Base-by-base conservation (phyloP, 64 coral and sea anemone genomes). In the Cladopsammia gracilis region DNA sequence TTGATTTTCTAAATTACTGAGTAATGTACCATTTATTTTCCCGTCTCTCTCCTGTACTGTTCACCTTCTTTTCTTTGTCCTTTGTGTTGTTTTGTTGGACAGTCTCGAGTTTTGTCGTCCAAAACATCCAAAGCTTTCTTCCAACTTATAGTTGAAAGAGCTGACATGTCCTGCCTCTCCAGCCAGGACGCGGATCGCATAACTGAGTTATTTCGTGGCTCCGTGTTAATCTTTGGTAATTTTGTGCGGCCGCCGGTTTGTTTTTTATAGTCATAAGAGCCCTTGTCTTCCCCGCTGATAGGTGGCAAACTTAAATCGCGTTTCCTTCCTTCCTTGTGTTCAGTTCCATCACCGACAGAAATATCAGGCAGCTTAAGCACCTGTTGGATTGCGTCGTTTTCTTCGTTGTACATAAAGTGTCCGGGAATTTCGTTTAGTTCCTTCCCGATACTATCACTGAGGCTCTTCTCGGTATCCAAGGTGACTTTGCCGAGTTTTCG, bases 101-200 rank as follows among this genome's bases (percentile, higher is more conserved):
- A 58, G 20, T 89, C 78, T 83, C 74, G 70, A 25, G 86, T 83
- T 90, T 88, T 96, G 67, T 86, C 87, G 18, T 89, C 87, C 59
- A 96, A 87, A 52, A 89, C 88, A 53, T 96, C 95, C 71, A 96
- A 88, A 34, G 91, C 95, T 70, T 96, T 96, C 44, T 92, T 83
- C 95, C 95, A 96, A 62, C 90, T 96, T 2, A 96, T 83, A 16
- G 71, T 76, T 18, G n/a, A n/a, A n/a, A n/a, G n/a, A n/a, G n/a
- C n/a, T n/a, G 85, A 86, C 26, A 96, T 71, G 48, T 90, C 91
- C 15, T 89, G 86, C 13, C 49, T 88, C 45, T 96, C 95, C 11
- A 96, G 42, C 95, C 95, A 96, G 8, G 73, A 44, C 0, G 53
- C 53, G 53, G 47, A 66, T 7, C 54, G 64, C 5, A 75, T 58